These are phyloP conservation scores for Drosophila putrida DNA, from an alignment of 2,888 invertebrate species.

Conservation along the genomic window DNA sequence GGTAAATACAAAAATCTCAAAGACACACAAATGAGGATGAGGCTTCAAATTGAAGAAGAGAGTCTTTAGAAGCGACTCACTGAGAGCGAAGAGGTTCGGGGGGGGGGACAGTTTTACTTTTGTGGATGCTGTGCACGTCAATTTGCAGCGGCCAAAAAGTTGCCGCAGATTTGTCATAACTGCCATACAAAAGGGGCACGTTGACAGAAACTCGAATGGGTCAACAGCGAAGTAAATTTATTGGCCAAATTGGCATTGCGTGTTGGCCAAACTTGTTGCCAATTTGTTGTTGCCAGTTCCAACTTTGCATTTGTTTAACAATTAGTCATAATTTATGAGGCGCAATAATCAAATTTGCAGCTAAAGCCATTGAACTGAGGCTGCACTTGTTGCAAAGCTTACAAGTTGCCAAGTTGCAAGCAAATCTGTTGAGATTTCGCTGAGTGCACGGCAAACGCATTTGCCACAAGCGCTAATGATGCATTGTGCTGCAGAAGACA, in stretches of 20 bases:
- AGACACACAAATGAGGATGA: conserved; percentile 48
- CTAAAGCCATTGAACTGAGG: conserved; percentile 69
- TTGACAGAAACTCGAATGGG: conserved; percentile 40
- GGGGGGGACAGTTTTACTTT: conserved; percentile 18
- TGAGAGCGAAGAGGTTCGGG: not conserved
- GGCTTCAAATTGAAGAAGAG: conserved; percentile 24
- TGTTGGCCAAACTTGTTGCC: conserved; percentile 49
- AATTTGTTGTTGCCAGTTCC: conserved; percentile 18
- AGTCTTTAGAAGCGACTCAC: no score
- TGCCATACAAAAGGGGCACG: conserved; percentile 52
- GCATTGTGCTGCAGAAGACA: conserved; percentile 68
- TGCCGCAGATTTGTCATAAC: conserved; percentile 58
- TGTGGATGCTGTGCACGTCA: conserved; percentile 78
- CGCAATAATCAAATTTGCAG: conserved; percentile 62
- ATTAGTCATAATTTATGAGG: conserved; percentile 79
- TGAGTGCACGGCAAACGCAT: conserved; percentile 74
- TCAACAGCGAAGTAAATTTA: conserved; percentile 50
- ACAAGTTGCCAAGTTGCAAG: conserved; percentile 24
- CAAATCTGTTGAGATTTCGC: conserved; percentile 26
- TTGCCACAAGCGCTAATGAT: conserved; percentile 82
- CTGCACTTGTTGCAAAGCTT: conserved; percentile 75
- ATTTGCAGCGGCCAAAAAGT: conserved; percentile 13
- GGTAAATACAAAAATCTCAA: conserved; percentile 49
- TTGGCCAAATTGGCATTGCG: conserved; percentile 57
- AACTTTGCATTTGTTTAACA: conserved; percentile 51